These are phyloP conservation scores for Cheilosia scutellata DNA, from an alignment of 2,888 invertebrate species.

Conservation along the genomic window DNA sequence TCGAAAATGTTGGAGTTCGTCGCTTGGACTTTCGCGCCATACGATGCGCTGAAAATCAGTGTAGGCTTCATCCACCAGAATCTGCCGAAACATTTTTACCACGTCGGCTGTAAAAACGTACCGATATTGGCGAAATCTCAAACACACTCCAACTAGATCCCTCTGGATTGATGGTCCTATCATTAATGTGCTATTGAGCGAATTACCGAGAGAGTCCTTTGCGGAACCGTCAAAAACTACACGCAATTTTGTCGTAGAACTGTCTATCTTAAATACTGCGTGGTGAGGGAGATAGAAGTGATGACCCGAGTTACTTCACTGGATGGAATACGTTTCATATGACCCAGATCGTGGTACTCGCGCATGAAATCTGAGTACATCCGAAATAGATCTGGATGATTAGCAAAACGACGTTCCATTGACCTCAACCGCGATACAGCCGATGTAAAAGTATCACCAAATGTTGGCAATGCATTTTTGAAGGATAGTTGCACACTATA, in stretches of 20 bases:
- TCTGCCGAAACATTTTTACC: slow-evolving; percentile 69
- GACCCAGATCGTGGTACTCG: slow-evolving; percentile 20
- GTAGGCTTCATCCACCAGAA: slow-evolving; percentile 58
- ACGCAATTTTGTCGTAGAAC: slow-evolving; percentile 23
- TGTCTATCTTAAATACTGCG: slow-evolving; percentile 22
- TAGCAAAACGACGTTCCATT: slow-evolving; percentile 20
- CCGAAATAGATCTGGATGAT: neutral
- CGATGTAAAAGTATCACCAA: slow-evolving; percentile 19
- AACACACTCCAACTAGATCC: slow-evolving; percentile 55
- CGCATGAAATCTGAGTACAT: slow-evolving; percentile 30
- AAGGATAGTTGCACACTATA: slow-evolving; percentile 39
- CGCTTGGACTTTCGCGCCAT: slow-evolving; percentile 27
- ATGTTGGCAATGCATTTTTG: slow-evolving; percentile 17
- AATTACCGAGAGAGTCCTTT: slow-evolving; percentile 38
- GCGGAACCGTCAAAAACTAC: slow-evolving; percentile 52
- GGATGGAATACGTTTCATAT: slow-evolving; percentile 24
- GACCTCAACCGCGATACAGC: slow-evolving; percentile 8
- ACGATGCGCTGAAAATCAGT: slow-evolving; percentile 65
- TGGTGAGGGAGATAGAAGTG: slow-evolving; percentile 25
- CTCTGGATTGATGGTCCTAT: slow-evolving; percentile 57
- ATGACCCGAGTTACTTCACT: neutral
- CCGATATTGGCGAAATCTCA: slow-evolving; percentile 53
- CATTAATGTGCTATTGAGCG: slow-evolving; percentile 27
- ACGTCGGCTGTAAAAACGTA: slow-evolving; percentile 64
- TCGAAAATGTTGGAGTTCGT: too few relatives aligned